These are phyloP conservation scores for Allophyes oxyacanthae DNA, from an alignment of 2,888 invertebrate species.

Conservation along the genomic window DNA sequence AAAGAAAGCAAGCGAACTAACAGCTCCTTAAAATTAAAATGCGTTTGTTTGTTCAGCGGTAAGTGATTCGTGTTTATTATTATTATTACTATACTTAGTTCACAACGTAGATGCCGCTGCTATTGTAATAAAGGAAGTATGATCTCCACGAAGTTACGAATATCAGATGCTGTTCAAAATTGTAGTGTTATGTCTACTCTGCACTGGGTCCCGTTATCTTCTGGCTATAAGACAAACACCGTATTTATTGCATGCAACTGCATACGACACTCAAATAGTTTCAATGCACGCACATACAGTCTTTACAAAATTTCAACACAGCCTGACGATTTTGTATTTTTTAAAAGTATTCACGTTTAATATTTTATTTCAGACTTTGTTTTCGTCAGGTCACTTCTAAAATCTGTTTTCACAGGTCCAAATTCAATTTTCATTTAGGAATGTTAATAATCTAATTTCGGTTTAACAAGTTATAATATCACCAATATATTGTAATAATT, in stretches of 20 bases:
- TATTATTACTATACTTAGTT: slow-evolving; percentile 18
- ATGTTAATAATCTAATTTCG: too few relatives aligned
- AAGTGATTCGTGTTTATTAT: slow-evolving; percentile 1
- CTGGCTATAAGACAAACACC: slow-evolving; percentile 34
- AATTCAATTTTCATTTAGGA: too few relatives aligned
- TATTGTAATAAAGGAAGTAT: slow-evolving; percentile 31
- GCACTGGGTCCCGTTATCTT: slow-evolving; percentile 65
- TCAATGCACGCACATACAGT: not conserved
- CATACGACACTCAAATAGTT: slow-evolving; percentile 4
- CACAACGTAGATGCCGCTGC: slow-evolving; percentile 35
- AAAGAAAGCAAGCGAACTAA: too few relatives aligned
- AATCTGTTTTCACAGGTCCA: too few relatives aligned
- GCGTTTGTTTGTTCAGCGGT: too few relatives aligned
- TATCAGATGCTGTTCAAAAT: slow-evolving; percentile 57
- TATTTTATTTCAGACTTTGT: too few relatives aligned
- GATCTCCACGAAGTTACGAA: slow-evolving; percentile 74
- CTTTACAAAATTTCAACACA: not conserved
- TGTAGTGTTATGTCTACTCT: slow-evolving; percentile 36
- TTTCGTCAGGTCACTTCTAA: too few relatives aligned
- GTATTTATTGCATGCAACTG: slow-evolving; percentile 77
- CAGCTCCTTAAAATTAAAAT: too few relatives aligned
- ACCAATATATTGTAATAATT: too few relatives aligned
- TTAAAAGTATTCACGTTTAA: too few relatives aligned
- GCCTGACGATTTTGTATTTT: not conserved
- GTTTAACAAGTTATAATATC: too few relatives aligned